Base-by-base conservation (phyloP, 2,888 invertebrate genomes). In the Tetragonisca angustula region DNA sequence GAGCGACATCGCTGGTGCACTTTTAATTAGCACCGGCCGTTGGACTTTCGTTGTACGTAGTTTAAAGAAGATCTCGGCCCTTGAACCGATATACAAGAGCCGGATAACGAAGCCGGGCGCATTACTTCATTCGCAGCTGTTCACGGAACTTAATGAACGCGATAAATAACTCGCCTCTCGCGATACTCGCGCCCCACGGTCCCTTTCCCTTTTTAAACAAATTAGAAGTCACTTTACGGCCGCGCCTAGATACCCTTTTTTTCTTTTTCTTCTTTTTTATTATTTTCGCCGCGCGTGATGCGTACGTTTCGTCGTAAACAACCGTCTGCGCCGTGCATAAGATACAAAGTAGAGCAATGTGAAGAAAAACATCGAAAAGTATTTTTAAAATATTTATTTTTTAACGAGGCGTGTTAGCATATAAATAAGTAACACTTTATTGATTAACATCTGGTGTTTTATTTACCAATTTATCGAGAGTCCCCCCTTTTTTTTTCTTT, bases 171-270 rank as follows among this genome's bases (percentile, higher is more conserved):
- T 54, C 17, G 52, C 9, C 15, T 6, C 4, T 1, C 4, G n/a
- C 21, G 17, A 36, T 24, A 56, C 36, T 36, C 36, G 9, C 32
- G 11, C 17, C 13, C 15, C 32, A 24, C 19, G 68, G 59, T 19
- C 54, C n/a, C 52, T 9, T 61, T 32, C 13, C 21, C 15, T 61
- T 75, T 82, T 70, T 75, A 75, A 71, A 81, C 61, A 71, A 83
- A 76, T 81, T 81, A 68, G 50, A 64, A 49, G 36, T 27, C 80
- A 70, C 68, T 74, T 73, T 65, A 65, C 43, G 56, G n/a, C 11
- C 27, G 27, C 43, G 19, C 6, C 13, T 24, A 9, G 43, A 43
- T 11, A 43, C 9, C 9, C 2, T 43, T 9, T 11, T 9, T 36
- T 9, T 9, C 1, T 36, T 36, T 4, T 36, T 6, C 9, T 36